Conservation (phyloP, 2,888 invertebrate genomes). For the Plemyria rubiginata region DNA sequence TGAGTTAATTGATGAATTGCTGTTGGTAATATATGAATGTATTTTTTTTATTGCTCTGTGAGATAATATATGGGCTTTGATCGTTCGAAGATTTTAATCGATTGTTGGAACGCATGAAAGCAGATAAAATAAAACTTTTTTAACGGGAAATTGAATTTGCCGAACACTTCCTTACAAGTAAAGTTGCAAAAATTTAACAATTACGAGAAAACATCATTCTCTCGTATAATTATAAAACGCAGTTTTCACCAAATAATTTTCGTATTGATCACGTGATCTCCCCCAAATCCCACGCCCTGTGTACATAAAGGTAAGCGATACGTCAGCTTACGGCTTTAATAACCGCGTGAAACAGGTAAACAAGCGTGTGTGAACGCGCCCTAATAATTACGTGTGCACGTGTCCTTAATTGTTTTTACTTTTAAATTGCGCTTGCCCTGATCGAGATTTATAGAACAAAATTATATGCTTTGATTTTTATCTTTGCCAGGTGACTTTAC, state of each 20-base stretch:
- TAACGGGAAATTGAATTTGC: no score
- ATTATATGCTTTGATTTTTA: slow-evolving; percentile 63
- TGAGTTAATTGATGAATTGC: slow-evolving; percentile 37
- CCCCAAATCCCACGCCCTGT: slow-evolving; percentile 35
- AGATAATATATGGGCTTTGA: not conserved
- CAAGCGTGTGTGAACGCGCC: slow-evolving; percentile 55
- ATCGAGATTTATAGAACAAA: slow-evolving; percentile 60
- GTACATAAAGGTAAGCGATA: slow-evolving; percentile 38
- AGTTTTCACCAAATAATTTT: slow-evolving; percentile 12
- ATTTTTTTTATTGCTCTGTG: not conserved
- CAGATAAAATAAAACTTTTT: no score
- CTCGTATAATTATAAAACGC: not conserved
- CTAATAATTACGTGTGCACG: slow-evolving; percentile 67
- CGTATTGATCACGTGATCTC: slow-evolving; percentile 19
- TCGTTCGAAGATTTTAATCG: not conserved
- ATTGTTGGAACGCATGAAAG: not conserved
- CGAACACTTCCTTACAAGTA: no score
- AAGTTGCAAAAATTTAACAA: no score
- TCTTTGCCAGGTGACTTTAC: slow-evolving; percentile 44
- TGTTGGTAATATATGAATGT: not conserved
- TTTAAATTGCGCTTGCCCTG: slow-evolving; percentile 47
- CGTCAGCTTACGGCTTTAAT: slow-evolving; percentile 40
- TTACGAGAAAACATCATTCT: not conserved
- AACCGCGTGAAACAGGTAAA: slow-evolving; percentile 51
- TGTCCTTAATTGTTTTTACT: slow-evolving; percentile 69